Evolutionary conservation across 1,140 invertebrate genomes (phyloP), one percentile per base, ranked within the genome.

Genomic region (Magallana gigas): DNA sequence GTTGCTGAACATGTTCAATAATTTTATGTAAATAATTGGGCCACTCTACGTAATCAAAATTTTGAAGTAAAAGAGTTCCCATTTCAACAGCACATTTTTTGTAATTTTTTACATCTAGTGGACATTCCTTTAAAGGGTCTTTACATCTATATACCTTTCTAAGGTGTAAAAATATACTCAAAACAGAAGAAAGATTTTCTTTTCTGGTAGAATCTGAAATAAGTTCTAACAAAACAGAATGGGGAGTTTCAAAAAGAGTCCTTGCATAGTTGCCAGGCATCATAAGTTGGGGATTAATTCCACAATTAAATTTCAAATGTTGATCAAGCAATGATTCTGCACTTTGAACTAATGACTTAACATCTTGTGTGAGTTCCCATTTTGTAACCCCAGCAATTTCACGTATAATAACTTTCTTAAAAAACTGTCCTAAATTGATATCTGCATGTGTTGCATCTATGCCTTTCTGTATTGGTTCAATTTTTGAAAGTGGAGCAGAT

Each of bases 21-120:
- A 84, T 9, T 62, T 84, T 84, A 48, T 84, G 83, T 9, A 84
- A n/a, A 62, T 84, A 84, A 84, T 84, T 84, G 1, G 83, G 83
- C 59, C 83, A 84, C 16, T 62, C n/a, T 60, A 48, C 83, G 64
- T 84, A 84, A 36, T 84, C 83, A 84, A 84, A 84, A 59, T 84
- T 48, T 18, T 36, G 0, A 23, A 84, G 29, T 62, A 84, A 64
- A n/a, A 84, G 83, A 48, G 12, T 8, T 6, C 83, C 83, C 58
- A 62, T 62, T 62, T 84, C 83, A 9, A 84, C 83, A 64, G 83
- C 83, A 64, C 29, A 12, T 12, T 23, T 23, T 62, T 84, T 84
- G 36, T 36, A 84, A 36, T 16, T 62, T 60, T 11, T 1, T 8
- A 84, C 59, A 12, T 84, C 83, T 4, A 2, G 8, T 1, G 60